Evolutionary conservation across 2,113 vertebrate species (phyloP), one percentile per base, ranked within the genome.

Genomic region (Hippocampus zosterae): DNA sequence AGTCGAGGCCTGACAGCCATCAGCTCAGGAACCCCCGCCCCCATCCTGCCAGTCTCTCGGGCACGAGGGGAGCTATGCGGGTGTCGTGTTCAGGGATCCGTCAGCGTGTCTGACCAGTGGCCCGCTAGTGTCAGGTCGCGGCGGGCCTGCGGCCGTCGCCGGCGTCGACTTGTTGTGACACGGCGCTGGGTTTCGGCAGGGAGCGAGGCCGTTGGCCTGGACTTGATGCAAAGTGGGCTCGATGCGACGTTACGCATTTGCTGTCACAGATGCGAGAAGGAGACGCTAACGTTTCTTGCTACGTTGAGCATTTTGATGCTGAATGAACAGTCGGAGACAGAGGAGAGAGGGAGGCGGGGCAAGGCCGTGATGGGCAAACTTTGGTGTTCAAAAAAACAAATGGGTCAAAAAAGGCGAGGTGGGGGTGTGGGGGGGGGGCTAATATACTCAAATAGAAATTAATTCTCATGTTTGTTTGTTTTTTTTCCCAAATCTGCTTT

Each of bases 61-160:
- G 70, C 69, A 57, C 40, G 25, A 18, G 44, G 25, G 25, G n/a
- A n/a, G 57, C 23, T 3, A 16, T 65, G n/a, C 70, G 53, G 70
- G 78, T 84, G 85, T 77, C 59, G 29, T 40, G 52, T 70, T 40
- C 64, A 19, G 73, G 68, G 72, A 85, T 83, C 77, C 77, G 66
- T 84, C 82, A 87, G 70, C n/a, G 56, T 70, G 63, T 77, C 69
- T 85, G 87, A 90, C 88, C 85, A 87, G 68, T 81, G 86, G 85
- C 87, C 90, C 74, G 87, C 89, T 88, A 83, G 86, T 89, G 87
- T 91, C 90, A 89, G 67, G 2, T n/a, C 40, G 79, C 79, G 80
- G 79, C 65, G 48, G 67, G 72, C 80, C 77, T 8, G 19, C 67
- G 81, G 76, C 71, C 53, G 77, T 69, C 50, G 60, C 78, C 78